These are phyloP conservation scores for Micrasema minimum DNA, from an alignment of 1,140 invertebrate species.

Conservation along the genomic window DNA sequence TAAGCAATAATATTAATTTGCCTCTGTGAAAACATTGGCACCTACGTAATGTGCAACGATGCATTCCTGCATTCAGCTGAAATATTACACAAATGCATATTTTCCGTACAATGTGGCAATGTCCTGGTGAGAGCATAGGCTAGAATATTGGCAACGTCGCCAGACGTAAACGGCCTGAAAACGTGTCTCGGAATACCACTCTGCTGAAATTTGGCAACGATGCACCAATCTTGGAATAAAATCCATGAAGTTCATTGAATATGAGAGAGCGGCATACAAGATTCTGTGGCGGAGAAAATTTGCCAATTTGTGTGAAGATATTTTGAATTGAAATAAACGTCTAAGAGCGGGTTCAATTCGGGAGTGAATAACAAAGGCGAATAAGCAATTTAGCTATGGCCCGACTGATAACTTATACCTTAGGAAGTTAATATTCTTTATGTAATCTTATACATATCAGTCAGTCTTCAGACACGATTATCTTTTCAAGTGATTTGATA, in stretches of 20 bases:
- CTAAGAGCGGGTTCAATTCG: neutral
- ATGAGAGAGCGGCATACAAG: neutral
- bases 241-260: slow-evolving; percentile 17
- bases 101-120: neutral
- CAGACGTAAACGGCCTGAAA: slow-evolving; percentile 13
- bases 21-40: too few relatives aligned
- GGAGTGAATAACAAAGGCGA: too few relatives aligned
- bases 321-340: neutral
- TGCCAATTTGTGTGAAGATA: neutral
- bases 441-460: too few relatives aligned
- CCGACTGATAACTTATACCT: too few relatives aligned
- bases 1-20: too few relatives aligned
- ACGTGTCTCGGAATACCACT: slow-evolving; percentile 21
- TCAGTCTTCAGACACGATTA: too few relatives aligned
- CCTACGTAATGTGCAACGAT: too few relatives aligned
- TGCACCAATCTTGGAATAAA: slow-evolving; percentile 15
- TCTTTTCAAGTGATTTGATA: too few relatives aligned
- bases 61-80: too few relatives aligned
- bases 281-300: neutral
- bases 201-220: slow-evolving; percentile 22
- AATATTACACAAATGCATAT: too few relatives aligned
- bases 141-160: slow-evolving; percentile 14
- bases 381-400: too few relatives aligned
- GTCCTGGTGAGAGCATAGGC: neutral
- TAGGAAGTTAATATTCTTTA: too few relatives aligned